Base-by-base conservation (phyloP, 1,140 invertebrate genomes). In the Drosophila paulistorum region DNA sequence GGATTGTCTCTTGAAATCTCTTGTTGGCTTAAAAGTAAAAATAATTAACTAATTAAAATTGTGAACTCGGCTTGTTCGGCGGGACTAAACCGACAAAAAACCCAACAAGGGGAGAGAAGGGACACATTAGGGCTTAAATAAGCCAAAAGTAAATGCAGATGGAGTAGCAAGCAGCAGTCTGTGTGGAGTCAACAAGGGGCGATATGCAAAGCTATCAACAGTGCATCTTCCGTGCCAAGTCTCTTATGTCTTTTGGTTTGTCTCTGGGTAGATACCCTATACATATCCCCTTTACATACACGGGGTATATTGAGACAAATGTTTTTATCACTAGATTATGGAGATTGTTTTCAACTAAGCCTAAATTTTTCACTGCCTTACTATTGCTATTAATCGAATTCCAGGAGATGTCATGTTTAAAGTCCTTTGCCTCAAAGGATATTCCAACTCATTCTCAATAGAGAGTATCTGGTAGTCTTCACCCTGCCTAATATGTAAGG, bases 31-130 rank as follows among this genome's bases (percentile, higher is more conserved):
- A 90, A 90, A 90, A 89, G 84, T 89, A 89, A 89, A 90, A 90
- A 90, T 90, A 90, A 90, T 90, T 90, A 90, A 90, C 85, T 89
- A 90, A 90, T 90, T 90, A 90, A 89, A 89, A 90, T 90, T 90
- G 81, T 85, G 81, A 85, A 74, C 80, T 80, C 74, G 45, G 77
- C 83, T 74, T 81, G 78, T 79, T 59, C 41, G 41, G 13, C 42
- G 51, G 17, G 45, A 20, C 45, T 20, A 59, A 33, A 11, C n/a
- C 57, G 57, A 59, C 4, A 17, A 30, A 30, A 30, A 30, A 26
- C 20, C 30, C 30, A 30, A 20, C 7, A 26, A 30, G n/a, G 60
- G 59, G 11, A 71, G 64, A 39, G 60, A 64, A 60, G 61, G 64
- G 65, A 60, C 57, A 79, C 77, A 89, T 89, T 89, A 89, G 84